Evolutionary conservation across 2,888 invertebrate genomes (phyloP).

Genomic region (Volucella bombylans): DNA sequence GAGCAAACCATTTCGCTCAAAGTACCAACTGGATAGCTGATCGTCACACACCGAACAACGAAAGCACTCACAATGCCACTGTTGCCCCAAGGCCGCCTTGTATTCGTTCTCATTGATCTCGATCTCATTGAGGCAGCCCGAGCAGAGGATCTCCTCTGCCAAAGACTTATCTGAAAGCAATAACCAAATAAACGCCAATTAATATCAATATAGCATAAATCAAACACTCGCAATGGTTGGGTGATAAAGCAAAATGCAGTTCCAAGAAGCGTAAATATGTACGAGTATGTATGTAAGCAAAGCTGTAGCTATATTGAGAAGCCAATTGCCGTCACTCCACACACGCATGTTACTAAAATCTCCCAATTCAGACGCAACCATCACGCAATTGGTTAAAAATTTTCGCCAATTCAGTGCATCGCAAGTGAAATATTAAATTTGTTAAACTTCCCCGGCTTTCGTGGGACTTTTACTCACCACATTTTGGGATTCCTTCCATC

Average conservation of each 20-base stretch:
- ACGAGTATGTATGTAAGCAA: constrained; percentile 75
- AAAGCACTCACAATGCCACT: constrained; percentile 95
- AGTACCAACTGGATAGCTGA: constrained; percentile 94
- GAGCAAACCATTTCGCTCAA: constrained; percentile 93
- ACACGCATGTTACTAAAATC: constrained; percentile 67
- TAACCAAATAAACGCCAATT: constrained; percentile 37
- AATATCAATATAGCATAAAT: constrained; percentile 8
- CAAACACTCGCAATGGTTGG: not conserved
- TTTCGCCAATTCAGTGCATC: constrained; percentile 4
- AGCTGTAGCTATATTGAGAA: not conserved
- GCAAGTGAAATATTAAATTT: constrained; percentile 40
- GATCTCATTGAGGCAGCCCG: constrained; percentile 80
- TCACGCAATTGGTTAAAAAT: not conserved
- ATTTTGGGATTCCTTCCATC: constrained; percentile 67
- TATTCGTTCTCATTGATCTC: constrained; percentile 86
- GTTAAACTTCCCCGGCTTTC: constrained; percentile 3
- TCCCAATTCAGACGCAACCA: constrained; percentile 35
- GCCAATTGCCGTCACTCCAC: constrained; percentile 39
- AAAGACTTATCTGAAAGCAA: constrained; percentile 60
- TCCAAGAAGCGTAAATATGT: constrained; percentile 59
- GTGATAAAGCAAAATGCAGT: constrained; percentile 36
- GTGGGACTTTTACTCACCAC: constrained; percentile 46
- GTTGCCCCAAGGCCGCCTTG: constrained; percentile 90
- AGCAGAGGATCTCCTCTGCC: constrained; percentile 75
- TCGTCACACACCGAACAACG: constrained; percentile 95